A percentile compares a stretch with the other conserved stretches of the same genome.
Evolutionary conservation across 1,140 invertebrate genomes (phyloP).

Genomic region (Orius insidiosus): DNA sequence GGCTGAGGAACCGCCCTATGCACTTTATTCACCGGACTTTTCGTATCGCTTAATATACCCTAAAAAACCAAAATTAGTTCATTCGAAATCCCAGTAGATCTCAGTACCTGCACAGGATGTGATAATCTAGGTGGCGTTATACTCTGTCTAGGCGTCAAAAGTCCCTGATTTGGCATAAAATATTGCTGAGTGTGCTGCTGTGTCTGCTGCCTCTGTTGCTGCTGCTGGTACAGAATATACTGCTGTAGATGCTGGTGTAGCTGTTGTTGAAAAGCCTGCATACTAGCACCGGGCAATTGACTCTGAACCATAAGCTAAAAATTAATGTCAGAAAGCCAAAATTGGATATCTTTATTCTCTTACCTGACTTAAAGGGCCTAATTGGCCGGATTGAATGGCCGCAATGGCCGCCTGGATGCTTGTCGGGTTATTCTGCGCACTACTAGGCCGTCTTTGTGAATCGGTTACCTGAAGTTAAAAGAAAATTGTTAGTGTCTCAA

Average conservation of each 20-base stretch:
- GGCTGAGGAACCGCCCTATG: slow-evolving; percentile 31
- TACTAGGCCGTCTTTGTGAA: slow-evolving; percentile 16
- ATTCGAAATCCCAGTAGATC: no score
- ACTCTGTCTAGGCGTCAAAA: slow-evolving; percentile 28
- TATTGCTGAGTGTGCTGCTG: slow-evolving; percentile 48
- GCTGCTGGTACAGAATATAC: slow-evolving; percentile 48
- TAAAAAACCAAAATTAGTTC: not conserved
- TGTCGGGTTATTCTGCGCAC: slow-evolving; percentile 7
- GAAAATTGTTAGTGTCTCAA: no score
- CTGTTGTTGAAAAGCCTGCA: slow-evolving; percentile 43
- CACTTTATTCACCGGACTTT: slow-evolving; percentile 26
- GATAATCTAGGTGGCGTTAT: slow-evolving; percentile 28
- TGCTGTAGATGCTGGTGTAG: slow-evolving; percentile 53
- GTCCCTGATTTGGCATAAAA: slow-evolving; percentile 64
- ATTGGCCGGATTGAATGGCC: slow-evolving; percentile 43
- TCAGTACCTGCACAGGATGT: slow-evolving; percentile 25
- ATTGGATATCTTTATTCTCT: not conserved
- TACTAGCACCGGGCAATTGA: slow-evolving; percentile 25
- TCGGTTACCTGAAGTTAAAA: slow-evolving; percentile 19
- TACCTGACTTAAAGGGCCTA: slow-evolving; percentile 15
- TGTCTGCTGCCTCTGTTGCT: slow-evolving; percentile 26
- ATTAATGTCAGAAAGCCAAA: slow-evolving; percentile 15
- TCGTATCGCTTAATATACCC: slow-evolving; percentile 6
- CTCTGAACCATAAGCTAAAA: slow-evolving; percentile 34
- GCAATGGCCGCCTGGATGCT: slow-evolving; percentile 25